These are phyloP conservation scores for Saxidomus purpurata DNA, from an alignment of 1,140 invertebrate genomes.

Conservation along the genomic window DNA sequence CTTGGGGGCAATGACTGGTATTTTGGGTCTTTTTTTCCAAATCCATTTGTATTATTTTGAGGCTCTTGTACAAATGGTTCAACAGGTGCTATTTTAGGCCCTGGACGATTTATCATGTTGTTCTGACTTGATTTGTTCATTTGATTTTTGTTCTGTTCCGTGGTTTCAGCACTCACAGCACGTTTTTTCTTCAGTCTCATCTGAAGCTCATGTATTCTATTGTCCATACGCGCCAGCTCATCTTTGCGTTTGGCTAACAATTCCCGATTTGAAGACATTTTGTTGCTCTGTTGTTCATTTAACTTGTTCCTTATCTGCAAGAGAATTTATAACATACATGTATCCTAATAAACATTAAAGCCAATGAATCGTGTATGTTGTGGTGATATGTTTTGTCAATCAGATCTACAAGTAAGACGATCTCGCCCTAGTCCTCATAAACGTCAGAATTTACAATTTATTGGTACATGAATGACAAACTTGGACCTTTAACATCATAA, in stretches of 20 bases:
- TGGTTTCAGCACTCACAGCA: slow-evolving; percentile 88
- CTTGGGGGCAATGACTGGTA: slow-evolving; percentile 94
- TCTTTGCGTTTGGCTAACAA: slow-evolving; percentile 94
- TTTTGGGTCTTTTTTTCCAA: slow-evolving; percentile 96
- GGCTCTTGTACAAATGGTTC: slow-evolving; percentile 92
- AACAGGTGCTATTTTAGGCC: slow-evolving; percentile 91
- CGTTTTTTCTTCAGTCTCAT: slow-evolving; percentile 91
- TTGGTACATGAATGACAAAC: too few species aligned
- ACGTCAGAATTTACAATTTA: too few species aligned
- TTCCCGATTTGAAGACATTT: slow-evolving; percentile 94
- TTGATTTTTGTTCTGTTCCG: slow-evolving; percentile 92
- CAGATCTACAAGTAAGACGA: too few species aligned
- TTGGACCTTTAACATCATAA: too few species aligned
- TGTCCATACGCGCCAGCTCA: slow-evolving; percentile 96
- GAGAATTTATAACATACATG: slow-evolving; percentile 26
- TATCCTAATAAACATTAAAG: too few species aligned
- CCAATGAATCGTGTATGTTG: too few species aligned
- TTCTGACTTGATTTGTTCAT: slow-evolving; percentile 93
- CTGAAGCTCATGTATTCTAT: slow-evolving; percentile 96
- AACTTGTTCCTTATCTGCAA: slow-evolving; percentile 97
- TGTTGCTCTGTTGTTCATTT: slow-evolving; percentile 96
- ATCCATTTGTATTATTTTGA: slow-evolving; percentile 88
- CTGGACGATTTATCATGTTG: slow-evolving; percentile 87
- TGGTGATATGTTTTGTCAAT: too few species aligned
- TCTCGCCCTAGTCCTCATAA: too few species aligned